A percentile compares a stretch with the other conserved stretches of the same genome.
These are phyloP conservation scores for Coreoperca whiteheadi DNA, from an alignment of 2,113 vertebrate species.

Conservation along the genomic window DNA sequence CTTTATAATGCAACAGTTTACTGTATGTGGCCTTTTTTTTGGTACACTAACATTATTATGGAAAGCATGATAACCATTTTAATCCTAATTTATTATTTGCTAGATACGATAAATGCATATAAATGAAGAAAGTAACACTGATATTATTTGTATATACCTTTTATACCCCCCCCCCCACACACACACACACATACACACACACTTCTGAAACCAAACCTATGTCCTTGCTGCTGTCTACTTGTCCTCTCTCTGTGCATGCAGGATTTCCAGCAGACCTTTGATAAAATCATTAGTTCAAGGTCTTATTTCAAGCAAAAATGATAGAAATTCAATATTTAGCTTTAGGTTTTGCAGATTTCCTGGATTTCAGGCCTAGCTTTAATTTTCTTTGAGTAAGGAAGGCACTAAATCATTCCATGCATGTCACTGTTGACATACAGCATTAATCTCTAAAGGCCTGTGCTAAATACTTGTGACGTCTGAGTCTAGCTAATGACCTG, in stretches of 20 bases:
- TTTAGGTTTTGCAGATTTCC: not conserved
- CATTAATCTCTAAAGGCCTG: conserved; percentile 62
- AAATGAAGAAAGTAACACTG: not conserved
- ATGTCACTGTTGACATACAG: conserved; percentile 20
- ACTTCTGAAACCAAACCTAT: too few relatives aligned
- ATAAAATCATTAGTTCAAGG: not conserved
- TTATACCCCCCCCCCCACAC: too few relatives aligned
- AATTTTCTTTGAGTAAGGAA: conserved; percentile 22
- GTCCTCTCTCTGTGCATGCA: not conserved
- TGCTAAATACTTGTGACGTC: conserved; percentile 13
- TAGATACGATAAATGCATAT: not conserved
- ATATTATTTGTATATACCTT: not conserved
- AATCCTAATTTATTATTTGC: not conserved
- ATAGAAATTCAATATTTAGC: not conserved
- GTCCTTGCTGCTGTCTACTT: too few relatives aligned
- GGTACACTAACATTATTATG: not conserved
- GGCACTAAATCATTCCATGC: conserved; percentile 33
- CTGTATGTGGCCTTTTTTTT: too few relatives aligned
- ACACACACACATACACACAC: too few relatives aligned
- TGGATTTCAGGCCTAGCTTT: not conserved
- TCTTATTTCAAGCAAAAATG: not conserved
- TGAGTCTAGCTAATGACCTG: conserved; percentile 20
- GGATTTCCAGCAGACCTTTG: not conserved
- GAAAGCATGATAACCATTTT: not conserved
- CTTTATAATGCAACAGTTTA: too few relatives aligned